phyloP scores from a whole-genome alignment of 2,113 vertebrate genomes.

The Nothoprocta pentlandii region DNA sequence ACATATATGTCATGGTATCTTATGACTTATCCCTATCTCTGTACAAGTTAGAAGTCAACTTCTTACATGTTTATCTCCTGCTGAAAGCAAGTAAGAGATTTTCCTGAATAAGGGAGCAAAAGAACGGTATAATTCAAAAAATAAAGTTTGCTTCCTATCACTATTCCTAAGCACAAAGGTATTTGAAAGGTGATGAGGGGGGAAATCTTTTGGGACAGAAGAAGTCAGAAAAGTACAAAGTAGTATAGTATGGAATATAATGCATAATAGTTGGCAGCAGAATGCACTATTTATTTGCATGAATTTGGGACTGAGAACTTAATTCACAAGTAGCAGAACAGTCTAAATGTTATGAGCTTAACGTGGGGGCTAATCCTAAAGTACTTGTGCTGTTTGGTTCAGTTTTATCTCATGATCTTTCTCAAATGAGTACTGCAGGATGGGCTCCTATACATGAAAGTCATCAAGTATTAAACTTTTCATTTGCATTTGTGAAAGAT shows the following conservation, averaged over 20 bases:
- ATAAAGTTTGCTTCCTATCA: constrained; percentile 7
- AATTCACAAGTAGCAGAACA: constrained; percentile 33
- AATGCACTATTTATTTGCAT: constrained; percentile 46
- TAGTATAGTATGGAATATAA: constrained; percentile 29
- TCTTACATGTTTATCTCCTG: constrained; percentile 17
- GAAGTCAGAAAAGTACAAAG: constrained; percentile 7
- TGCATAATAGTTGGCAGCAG: constrained; percentile 54
- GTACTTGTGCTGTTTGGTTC: not conserved
- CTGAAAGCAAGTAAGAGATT: constrained; percentile 19
- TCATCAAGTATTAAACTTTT: not conserved
- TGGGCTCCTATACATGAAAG: not conserved
- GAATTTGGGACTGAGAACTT: constrained; percentile 19
- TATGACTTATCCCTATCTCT: not conserved
- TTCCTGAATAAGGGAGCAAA: constrained; percentile 6
- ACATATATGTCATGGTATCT: not conserved
- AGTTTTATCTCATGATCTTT: not conserved
- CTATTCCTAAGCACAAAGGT: constrained; percentile 40
- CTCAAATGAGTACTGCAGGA: not conserved
- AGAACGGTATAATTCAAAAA: constrained; percentile 16
- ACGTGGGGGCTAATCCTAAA: not conserved
- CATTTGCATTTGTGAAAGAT: not conserved
- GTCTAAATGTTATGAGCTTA: constrained; percentile 28
- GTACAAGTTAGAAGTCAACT: not conserved
- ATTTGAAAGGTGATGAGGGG: not conserved
- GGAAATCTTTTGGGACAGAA: not conserved